Base-by-base conservation (phyloP, 2,888 invertebrate genomes). In the Cephus nigrinus region DNA sequence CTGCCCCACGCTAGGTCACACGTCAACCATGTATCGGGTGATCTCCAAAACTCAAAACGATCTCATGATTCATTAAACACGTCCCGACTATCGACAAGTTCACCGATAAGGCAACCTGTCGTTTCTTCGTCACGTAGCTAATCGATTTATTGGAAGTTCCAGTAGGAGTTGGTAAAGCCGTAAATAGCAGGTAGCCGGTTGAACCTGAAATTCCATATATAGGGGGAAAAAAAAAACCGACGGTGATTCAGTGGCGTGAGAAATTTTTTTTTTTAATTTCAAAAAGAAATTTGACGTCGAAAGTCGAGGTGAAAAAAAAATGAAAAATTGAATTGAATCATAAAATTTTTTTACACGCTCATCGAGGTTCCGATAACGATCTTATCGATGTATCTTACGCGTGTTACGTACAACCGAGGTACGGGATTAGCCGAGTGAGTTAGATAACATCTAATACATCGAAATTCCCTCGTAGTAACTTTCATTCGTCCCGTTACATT, bases 381-480 rank as follows among this genome's bases (percentile, higher is more conserved):
- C 36, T 15, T 32, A 71, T 33, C 71, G 0, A 12, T 12, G 12
- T 12, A 31, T 71, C 71, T 23, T 33, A 71, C 1, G 30, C 71
- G 71, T 3, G 71, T 71, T 33, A 71, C 55, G 71, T 23, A 12
- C 12, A 23, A 23, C 23, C 15, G 1, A 23, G 23, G 34, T 34
- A 9, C 9, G 9, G 11, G 5, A 55, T 55, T 23, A 55, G 55
- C 9, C 15, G 15, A 40, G 40, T 2, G 40, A 12, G 55, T 36
- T 11, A 55, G 74, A 76, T 76, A 76, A 76, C 33, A 76, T 77
- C 74, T 55, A 12, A 36, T n/a, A 68, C 69, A 55, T 74, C 69
- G 30, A 55, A 32, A 68, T 74, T 32, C 4, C 23, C 9, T 75
- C n/a, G 31, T 68, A 32, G 30, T 34, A 15, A 36, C 77, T 77